A percentile compares a stretch with the other conserved stretches of the same genome.
Conservation (phyloP, 2,888 invertebrate species). For the Polyommatus icarus region DNA sequence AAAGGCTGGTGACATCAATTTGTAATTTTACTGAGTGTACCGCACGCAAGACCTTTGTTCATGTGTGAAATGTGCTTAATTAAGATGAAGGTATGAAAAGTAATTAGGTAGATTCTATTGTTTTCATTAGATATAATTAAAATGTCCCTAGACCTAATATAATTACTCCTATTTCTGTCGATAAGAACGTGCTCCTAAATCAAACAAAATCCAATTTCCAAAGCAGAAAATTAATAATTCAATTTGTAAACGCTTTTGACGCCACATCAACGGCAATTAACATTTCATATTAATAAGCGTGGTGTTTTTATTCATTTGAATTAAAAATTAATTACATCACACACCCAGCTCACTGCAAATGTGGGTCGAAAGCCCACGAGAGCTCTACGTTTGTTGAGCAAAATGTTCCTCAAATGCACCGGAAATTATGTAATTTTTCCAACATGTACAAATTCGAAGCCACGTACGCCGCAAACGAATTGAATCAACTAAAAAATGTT, state of each 20-base stretch:
- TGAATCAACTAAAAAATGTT: not conserved
- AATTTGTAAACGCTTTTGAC: slow-evolving; percentile 3
- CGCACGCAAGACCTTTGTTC: not conserved
- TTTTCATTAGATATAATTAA: no score
- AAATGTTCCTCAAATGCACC: slow-evolving; percentile 6
- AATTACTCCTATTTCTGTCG: not conserved
- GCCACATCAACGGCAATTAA: not conserved
- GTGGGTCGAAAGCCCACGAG: slow-evolving; percentile 27
- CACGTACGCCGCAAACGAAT: slow-evolving; percentile 10
- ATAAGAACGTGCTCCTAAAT: not conserved
- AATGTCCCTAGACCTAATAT: not conserved
- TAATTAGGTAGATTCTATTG: not conserved
- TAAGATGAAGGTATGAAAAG: not conserved
- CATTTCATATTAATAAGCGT: slow-evolving; percentile 25
- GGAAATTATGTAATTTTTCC: slow-evolving; percentile 20
- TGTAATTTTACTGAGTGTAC: not conserved
- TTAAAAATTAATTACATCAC: slow-evolving; percentile 31
- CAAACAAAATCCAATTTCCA: not conserved
- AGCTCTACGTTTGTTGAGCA: slow-evolving; percentile 9
- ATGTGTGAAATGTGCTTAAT: not conserved
- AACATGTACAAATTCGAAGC: slow-evolving; percentile 2
- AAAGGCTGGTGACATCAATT: not conserved
- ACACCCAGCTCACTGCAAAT: slow-evolving; percentile 21
- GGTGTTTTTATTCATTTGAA: slow-evolving; percentile 24
- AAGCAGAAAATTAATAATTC: not conserved